Evolutionary conservation across 2,888 invertebrate species (phyloP).

Genomic region (Argyresthia albistria): DNA sequence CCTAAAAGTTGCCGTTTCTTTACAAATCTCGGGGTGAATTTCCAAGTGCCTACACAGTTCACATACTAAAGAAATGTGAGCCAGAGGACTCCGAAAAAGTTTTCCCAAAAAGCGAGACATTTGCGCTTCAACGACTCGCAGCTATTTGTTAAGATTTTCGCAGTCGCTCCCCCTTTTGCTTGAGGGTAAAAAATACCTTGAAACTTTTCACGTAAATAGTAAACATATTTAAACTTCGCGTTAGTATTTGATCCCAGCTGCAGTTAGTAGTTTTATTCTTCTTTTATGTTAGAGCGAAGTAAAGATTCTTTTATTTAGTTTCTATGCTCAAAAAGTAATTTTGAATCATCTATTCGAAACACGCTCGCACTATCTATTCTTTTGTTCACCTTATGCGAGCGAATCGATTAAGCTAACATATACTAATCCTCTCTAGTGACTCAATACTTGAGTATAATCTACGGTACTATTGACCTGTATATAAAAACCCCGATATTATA

Average conservation of each 20-base stretch:
- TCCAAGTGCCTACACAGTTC: neutral
- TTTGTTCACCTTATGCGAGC: too few species aligned
- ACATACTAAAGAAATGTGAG: neutral
- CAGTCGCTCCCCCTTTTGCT: conserved; percentile 3
- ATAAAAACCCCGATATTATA: too few species aligned
- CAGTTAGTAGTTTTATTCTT: too few species aligned
- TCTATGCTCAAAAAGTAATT: too few species aligned
- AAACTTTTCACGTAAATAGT: conserved; percentile 42
- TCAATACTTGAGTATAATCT: too few species aligned
- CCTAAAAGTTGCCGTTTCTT: conserved; percentile 1
- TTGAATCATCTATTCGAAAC: too few species aligned
- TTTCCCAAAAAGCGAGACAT: conserved; percentile 2
- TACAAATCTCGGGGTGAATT: conserved; percentile 3
- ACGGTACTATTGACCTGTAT: too few species aligned
- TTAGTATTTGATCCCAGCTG: neutral
- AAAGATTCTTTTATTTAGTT: too few species aligned
- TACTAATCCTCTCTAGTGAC: too few species aligned
- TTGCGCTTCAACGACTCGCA: neutral
- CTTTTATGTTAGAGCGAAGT: too few species aligned
- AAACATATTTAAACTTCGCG: conserved; percentile 38
- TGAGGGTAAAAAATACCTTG: conserved; percentile 24
- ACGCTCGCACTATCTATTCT: too few species aligned
- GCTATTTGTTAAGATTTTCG: conserved; percentile 8
- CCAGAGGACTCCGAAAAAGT: neutral
- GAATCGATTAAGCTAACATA: too few species aligned